phyloP scores from a whole-genome alignment of 2,113 vertebrate genomes.

The Athene cunicularia region DNA sequence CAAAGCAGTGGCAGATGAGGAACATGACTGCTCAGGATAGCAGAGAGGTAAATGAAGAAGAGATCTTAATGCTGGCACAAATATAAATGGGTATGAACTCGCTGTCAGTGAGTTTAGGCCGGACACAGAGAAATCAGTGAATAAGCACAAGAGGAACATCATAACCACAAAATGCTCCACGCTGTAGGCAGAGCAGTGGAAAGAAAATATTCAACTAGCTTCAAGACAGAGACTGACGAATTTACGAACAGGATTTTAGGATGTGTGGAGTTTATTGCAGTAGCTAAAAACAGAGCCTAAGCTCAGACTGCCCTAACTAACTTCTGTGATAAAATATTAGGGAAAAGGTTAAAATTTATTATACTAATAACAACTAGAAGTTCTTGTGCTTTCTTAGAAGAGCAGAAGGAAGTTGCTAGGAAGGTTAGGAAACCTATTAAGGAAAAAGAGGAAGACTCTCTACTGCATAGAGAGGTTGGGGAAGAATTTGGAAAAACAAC shows the following conservation, averaged over 20 bases:
- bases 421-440: neutral
- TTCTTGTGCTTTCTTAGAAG: neutral
- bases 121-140: neutral
- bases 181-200: neutral
- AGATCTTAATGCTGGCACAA: neutral
- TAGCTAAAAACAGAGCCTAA: neutral
- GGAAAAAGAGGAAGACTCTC: neutral
- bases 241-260: neutral
- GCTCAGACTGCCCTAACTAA: neutral
- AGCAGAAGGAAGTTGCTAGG: neutral
- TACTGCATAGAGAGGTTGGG: neutral
- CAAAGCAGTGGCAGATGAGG: neutral
- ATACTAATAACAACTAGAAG: rapidly evolving
- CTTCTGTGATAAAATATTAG: neutral
- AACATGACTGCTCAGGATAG: neutral
- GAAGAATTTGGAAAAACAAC: constrained; percentile 6
- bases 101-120: neutral
- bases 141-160: neutral
- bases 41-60: neutral
- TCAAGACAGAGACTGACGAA: neutral
- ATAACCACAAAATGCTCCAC: neutral
- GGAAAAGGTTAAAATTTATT: neutral
- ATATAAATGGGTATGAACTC: neutral
- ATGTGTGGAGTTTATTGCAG: neutral
- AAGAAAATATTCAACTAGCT: neutral